Percentiles rank a stretch among this genome's conserved stretches.
phyloP scores from a whole-genome alignment of 2,797 vertebrate genomes.

The Acrossocheilus wenchowensis region DNA sequence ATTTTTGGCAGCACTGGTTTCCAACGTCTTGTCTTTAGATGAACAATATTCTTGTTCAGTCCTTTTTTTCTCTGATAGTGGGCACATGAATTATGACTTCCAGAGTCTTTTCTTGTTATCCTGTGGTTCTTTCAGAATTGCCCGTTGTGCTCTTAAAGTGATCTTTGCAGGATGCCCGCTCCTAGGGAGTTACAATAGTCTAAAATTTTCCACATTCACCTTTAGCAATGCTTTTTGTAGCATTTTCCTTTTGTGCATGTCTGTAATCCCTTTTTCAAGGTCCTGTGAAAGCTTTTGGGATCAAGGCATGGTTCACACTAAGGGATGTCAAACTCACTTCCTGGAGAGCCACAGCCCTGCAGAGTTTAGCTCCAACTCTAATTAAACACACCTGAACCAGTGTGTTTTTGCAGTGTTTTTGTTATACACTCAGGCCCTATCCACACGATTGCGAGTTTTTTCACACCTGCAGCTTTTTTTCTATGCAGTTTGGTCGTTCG shows the following conservation, averaged over 20 bases:
- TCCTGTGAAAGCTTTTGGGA: background rate
- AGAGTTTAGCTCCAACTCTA: background rate
- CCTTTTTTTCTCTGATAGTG: background rate
- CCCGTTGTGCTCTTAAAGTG: background rate
- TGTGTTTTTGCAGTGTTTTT: background rate
- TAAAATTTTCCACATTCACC: background rate
- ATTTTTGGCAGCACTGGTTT: background rate
- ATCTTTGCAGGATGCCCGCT: background rate
- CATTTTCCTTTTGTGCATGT: background rate
- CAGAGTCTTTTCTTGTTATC: background rate
- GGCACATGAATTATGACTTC: background rate
- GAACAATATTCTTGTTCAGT: background rate
- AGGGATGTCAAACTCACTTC: background rate
- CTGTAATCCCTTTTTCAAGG: background rate
- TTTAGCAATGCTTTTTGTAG: background rate
- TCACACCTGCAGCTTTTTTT: no score
- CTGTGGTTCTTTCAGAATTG: background rate
- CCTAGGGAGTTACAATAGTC: background rate
- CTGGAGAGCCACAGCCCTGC: background rate
- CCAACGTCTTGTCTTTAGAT: background rate
- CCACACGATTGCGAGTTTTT: no score
- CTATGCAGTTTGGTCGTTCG: no score
- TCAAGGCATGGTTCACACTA: background rate
- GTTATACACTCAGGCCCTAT: background rate
- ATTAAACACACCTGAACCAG: background rate